Base-by-base conservation (phyloP, 2,888 invertebrate species). In the Hirtodrosophila confusa region DNA sequence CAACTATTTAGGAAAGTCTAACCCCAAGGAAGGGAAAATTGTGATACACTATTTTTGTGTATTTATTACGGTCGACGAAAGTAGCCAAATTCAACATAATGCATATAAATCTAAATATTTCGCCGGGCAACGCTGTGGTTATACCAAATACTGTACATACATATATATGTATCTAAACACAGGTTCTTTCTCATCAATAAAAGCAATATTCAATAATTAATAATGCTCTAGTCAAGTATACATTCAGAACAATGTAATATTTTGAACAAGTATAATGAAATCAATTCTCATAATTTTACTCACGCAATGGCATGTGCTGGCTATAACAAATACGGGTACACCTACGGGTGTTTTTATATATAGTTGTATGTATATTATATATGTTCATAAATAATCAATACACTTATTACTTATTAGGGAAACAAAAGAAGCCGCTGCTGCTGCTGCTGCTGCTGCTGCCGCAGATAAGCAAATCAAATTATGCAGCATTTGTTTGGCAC, bases 401-500 rank as follows among this genome's bases (percentile, higher is more conserved):
- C 24, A 63, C 17, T 37, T 37, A 41, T 39, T 24, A 11, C 4
- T 3, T 39, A 40, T 69, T 40, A 41, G 31, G 71, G 40, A 12
- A 57, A 61, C 73, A 54, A 67, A 71, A 54, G 72, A 56, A 61
- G 54, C 43, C 50, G 54, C 12, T 51, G 39, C 7, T 9, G 11
- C 23, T 33, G 29, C 7, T 9, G 11, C 23, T 33, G 29, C 9
- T 44, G 51, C 23, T 31, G 35, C 17, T 55, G 54, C 35, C 48
- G 47, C 43, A 63, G 85, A 80, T 84, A 72, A 66, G 66, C 68
- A 70, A 75, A 75, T 70, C 47, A 57, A 69, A 78, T 71, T 70
- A 75, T 73, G 75, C 78, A 85, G 40, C 64, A 75, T 80, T 82
- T 78, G 67, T 27, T 58, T 43, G 72, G 69, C 72, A 75, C 72